Conservation (phyloP, 1,140 invertebrate species). For the Cyclina sinensis region DNA sequence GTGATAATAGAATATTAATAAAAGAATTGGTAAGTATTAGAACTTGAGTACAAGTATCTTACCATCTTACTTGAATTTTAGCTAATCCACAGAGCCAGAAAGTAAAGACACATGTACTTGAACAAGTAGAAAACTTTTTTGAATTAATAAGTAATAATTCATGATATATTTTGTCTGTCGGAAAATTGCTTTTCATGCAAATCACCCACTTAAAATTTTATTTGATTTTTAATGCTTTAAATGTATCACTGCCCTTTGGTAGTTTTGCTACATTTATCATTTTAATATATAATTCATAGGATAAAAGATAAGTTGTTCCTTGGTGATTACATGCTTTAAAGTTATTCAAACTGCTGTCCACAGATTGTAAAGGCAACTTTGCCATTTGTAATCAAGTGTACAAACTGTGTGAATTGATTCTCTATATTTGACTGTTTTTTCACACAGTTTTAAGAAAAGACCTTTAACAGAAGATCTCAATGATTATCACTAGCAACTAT, state of each 20-base stretch:
- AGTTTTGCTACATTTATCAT: background rate
- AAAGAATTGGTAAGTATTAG: too few relatives aligned
- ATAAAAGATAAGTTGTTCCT: slow-evolving; percentile 22
- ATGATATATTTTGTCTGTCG: background rate
- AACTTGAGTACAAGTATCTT: too few relatives aligned
- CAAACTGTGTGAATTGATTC: background rate
- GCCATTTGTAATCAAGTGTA: background rate
- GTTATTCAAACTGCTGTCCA: background rate
- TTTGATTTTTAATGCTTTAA: slow-evolving; percentile 11
- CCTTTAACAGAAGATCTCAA: too few relatives aligned
- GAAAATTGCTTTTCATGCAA: background rate
- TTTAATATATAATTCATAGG: slow-evolving; percentile 7
- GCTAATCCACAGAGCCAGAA: too few relatives aligned
- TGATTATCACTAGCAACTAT: too few relatives aligned
- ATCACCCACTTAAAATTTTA: background rate
- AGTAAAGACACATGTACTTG: too few relatives aligned
- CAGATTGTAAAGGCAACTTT: background rate
- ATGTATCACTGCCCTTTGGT: background rate
- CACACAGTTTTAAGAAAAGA: too few relatives aligned
- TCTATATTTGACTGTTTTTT: background rate
- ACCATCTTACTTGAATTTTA: too few relatives aligned
- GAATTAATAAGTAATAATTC: too few relatives aligned
- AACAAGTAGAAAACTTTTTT: too few relatives aligned
- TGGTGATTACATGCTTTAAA: background rate
- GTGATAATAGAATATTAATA: too few relatives aligned